Evolutionary conservation across 37 sponge, comb jelly and placozoan genomes (phyloP).

Genomic region (Ephydatia muelleri): DNA sequence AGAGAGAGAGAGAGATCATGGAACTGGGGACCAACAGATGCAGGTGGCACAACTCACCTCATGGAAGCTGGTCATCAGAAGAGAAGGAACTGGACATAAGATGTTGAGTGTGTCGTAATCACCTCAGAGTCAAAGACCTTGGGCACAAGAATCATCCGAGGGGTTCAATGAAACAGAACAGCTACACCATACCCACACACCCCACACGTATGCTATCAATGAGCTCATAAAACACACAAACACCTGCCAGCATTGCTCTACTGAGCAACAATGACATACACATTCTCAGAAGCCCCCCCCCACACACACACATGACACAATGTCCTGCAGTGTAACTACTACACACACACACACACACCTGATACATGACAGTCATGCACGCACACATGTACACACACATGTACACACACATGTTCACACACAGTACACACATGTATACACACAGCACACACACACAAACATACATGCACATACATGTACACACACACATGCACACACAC

Average conservation of each 20-base stretch:
- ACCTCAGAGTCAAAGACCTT: constrained; percentile 66
- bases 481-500: not conserved
- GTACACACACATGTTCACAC: not conserved
- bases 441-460: not conserved
- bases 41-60: constrained; percentile 6
- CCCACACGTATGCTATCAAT: too few species aligned
- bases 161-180: not conserved
- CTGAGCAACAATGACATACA: too few species aligned
- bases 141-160: not conserved
- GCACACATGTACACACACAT: too few species aligned
- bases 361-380: too few species aligned
- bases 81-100: constrained; percentile 82
- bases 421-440: not conserved
- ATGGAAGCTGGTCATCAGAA: constrained; percentile 71
- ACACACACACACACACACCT: too few species aligned
- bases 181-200: too few species aligned
- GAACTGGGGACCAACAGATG: not conserved
- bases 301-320: too few species aligned
- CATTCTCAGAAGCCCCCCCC: too few species aligned
- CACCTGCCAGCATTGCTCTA: too few species aligned
- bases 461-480: not conserved
- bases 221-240: too few species aligned
- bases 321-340: too few species aligned
- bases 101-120: constrained; percentile 75
- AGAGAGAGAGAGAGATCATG: constrained; percentile 35